Conservation (phyloP, 92 coral and sea anemone genomes). For the Bergia puertoricense region DNA sequence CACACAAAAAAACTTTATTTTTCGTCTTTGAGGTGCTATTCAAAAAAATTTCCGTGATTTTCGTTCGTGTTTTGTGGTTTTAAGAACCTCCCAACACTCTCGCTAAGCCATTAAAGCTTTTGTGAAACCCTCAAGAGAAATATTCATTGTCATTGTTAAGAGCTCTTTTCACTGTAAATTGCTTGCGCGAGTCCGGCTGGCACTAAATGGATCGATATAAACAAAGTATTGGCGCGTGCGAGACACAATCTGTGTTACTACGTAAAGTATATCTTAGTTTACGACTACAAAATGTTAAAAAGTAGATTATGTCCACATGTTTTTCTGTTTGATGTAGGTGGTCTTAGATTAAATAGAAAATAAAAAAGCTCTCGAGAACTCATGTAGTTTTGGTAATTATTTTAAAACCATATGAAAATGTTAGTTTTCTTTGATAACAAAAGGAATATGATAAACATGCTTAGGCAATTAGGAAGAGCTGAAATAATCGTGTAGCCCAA, state of each 20-base stretch:
- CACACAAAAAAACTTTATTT: slow-evolving; percentile 13
- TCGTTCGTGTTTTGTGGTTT: slow-evolving; percentile 52
- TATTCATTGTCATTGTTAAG: slow-evolving; percentile 37
- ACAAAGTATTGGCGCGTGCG: slow-evolving; percentile 46
- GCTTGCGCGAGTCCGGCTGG: slow-evolving; percentile 19
- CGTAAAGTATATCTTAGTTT: slow-evolving; percentile 52
- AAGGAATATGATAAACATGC: slow-evolving; percentile 66
- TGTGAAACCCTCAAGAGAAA: slow-evolving; percentile 43
- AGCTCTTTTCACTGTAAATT: slow-evolving; percentile 48
- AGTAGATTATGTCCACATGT: slow-evolving; percentile 77
- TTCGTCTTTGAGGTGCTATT: slow-evolving; percentile 47
- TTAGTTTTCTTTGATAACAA: slow-evolving; percentile 83
- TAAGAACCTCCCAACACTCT: slow-evolving; percentile 61
- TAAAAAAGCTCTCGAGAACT: slow-evolving; percentile 56
- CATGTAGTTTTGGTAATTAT: slow-evolving; percentile 82
- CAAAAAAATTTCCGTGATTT: slow-evolving; percentile 77
- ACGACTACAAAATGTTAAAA: slow-evolving; percentile 73
- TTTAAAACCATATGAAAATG: slow-evolving; percentile 85
- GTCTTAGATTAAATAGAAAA: slow-evolving; percentile 65
- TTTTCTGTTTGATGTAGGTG: slow-evolving; percentile 61
- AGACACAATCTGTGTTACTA: slow-evolving; percentile 2
- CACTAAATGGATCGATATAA: slow-evolving; percentile 7
- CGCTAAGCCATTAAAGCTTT: slow-evolving; percentile 70
- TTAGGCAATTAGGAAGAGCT: slow-evolving; percentile 78
- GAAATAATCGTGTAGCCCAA: slow-evolving; percentile 65